Base-by-base conservation (phyloP, 2,888 invertebrate species). In the Oxystoma pomonae region DNA sequence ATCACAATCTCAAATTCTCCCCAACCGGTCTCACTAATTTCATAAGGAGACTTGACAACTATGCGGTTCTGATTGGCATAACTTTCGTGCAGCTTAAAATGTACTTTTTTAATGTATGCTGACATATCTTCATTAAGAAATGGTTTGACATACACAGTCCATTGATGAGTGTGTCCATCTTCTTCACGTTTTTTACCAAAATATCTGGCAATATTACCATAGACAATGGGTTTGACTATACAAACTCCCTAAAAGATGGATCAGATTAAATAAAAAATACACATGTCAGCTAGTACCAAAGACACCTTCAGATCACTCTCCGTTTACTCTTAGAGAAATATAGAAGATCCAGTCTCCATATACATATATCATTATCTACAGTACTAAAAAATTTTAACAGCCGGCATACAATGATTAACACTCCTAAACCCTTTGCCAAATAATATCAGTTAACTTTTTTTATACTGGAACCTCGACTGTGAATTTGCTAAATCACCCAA, bases 1-100 rank as follows among this genome's bases (percentile, higher is more conserved):
- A 99, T 97, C 49, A 95, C 92, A 68, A 98, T 93, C 81, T 99
- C 98, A 79, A 99, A 99, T 82, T 99, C 99, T 70, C 99, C 99
- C 98, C 99, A 99, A 1, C 98, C 98, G 0, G 98, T 98, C 81
- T 99, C 98, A 0, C 93, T 94, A 3, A 99, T 88, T 83, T 98
- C 98, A 77, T 96, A 99, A 0, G 98, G 99, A 0, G 97, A 96
- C 77, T 96, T 94, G 0, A 93, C 92, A 0, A 98, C 86, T 68
- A 97, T 94, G 77, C 98, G 84, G 77, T 95, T 96, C 0, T 92
- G 93, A 80, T 97, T 98, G 0, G 92, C 87, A 75, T 98, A 98
- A 78, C 97, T 98, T 79, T 99, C 98, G 74, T 99, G 98, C 0
- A 99, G 82, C 80, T 98, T 99, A 76, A 99, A 98, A 75, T 96